Evolutionary conservation across 2,888 invertebrate species (phyloP).

Genomic region (Seira musarum): DNA sequence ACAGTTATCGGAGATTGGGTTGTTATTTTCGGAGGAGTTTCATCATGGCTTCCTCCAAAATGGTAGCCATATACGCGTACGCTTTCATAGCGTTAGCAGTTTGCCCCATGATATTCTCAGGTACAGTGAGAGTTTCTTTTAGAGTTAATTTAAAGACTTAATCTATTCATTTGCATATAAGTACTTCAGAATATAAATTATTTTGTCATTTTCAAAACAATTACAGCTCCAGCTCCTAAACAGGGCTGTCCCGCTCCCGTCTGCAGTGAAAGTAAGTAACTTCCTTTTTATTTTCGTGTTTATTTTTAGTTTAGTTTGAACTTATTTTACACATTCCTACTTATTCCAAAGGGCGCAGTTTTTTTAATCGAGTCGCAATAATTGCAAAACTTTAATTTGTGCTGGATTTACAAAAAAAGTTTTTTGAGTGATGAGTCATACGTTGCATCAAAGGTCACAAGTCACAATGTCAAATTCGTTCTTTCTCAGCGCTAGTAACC

Average conservation of each 20-base stretch:
- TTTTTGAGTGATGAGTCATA: too few relatives aligned
- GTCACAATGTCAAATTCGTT: too few relatives aligned
- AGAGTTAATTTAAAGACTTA: neutral
- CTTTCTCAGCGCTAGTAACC: too few relatives aligned
- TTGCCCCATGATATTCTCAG: conserved; percentile 61
- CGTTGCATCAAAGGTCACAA: too few relatives aligned
- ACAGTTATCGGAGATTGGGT: conserved; percentile 12
- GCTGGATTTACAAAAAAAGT: too few relatives aligned
- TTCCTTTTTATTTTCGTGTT: neutral
- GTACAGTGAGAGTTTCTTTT: conserved; percentile 22
- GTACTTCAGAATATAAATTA: neutral
- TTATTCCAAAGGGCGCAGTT: too few relatives aligned
- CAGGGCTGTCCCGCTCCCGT: conserved; percentile 49
- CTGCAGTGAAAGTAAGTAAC: conserved; percentile 59
- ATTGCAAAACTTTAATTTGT: too few relatives aligned
- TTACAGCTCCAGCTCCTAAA: conserved; percentile 53
- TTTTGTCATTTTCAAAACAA: conserved; percentile 2
- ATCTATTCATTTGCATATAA: neutral
- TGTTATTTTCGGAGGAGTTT: conserved; percentile 41
- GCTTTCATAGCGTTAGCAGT: conserved; percentile 58
- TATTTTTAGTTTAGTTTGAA: too few relatives aligned
- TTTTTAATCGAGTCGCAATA: too few relatives aligned
- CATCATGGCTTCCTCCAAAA: conserved; percentile 53
- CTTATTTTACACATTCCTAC: too few relatives aligned
- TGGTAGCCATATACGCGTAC: conserved; percentile 58